These are phyloP conservation scores for Acleris literana DNA, from an alignment of 2,888 invertebrate species.

Conservation along the genomic window DNA sequence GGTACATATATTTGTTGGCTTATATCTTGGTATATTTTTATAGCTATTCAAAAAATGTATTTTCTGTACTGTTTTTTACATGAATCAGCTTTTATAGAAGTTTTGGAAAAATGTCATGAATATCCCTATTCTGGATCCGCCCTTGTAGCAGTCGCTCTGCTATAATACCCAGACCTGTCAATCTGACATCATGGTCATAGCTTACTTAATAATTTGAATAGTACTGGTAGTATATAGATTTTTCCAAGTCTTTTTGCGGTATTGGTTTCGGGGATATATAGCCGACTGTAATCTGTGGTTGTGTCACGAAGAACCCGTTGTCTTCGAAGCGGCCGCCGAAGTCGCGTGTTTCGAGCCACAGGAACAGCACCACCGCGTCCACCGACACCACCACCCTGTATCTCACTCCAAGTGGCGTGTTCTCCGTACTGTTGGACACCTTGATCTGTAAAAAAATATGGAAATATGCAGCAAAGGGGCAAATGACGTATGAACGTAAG, in stretches of 20 bases:
- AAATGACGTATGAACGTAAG: too few relatives aligned
- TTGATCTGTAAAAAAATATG: constrained; percentile 25
- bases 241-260: constrained; percentile 49
- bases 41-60: too few relatives aligned
- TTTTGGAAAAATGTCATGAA: too few relatives aligned
- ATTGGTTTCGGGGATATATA: constrained; percentile 51
- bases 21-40: too few relatives aligned
- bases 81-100: too few relatives aligned
- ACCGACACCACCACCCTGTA: constrained; percentile 61
- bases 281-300: constrained; percentile 46
- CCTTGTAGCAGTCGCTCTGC: too few relatives aligned
- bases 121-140: too few relatives aligned
- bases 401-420: constrained; percentile 16
- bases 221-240: constrained; percentile 63
- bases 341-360: constrained; percentile 85
- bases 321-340: constrained; percentile 87
- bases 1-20: too few relatives aligned
- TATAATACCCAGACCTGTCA: too few relatives aligned
- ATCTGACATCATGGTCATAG: too few relatives aligned
- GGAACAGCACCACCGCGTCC: constrained; percentile 85
- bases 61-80: too few relatives aligned
- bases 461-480: too few relatives aligned
- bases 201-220: constrained; percentile 54
- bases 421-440: constrained; percentile 16
- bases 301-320: constrained; percentile 87